These are phyloP conservation scores for Microplitis manilae DNA, from an alignment of 2,888 invertebrate genomes.

Conservation along the genomic window DNA sequence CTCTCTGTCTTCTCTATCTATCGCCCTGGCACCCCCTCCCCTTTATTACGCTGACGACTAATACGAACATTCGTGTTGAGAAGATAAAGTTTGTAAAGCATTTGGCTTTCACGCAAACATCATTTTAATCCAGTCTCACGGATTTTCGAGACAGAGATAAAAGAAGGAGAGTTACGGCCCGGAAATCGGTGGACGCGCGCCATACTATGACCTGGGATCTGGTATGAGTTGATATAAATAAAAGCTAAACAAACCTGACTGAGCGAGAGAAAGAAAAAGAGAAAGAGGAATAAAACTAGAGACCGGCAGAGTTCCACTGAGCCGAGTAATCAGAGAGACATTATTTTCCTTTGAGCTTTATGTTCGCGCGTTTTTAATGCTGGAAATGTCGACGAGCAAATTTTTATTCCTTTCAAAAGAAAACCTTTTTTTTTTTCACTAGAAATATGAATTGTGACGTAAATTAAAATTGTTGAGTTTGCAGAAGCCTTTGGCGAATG, in stretches of 20 bases:
- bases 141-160: slow-evolving; percentile 6
- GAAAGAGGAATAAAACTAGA: slow-evolving; percentile 29
- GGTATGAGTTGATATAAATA: too few species aligned
- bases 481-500: too few species aligned
- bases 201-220: too few species aligned
- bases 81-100: slow-evolving; percentile 71
- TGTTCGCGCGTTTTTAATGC: slow-evolving; percentile 63
- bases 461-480: neutral
- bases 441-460: slow-evolving; percentile 16
- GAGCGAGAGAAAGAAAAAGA: slow-evolving; percentile 30
- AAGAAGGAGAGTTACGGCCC: slow-evolving; percentile 16
- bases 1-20: neutral
- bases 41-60: slow-evolving; percentile 55
- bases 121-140: slow-evolving; percentile 66
- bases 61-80: slow-evolving; percentile 64
- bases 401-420: too few species aligned
- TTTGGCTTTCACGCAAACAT: slow-evolving; percentile 72
- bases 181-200: slow-evolving; percentile 33
- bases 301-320: slow-evolving; percentile 60
- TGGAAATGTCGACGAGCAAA: slow-evolving; percentile 62
- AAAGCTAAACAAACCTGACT: slow-evolving; percentile 19
- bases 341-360: slow-evolving; percentile 69
- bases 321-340: slow-evolving; percentile 72
- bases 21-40: neutral
- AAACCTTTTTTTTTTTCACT: neutral